These are phyloP conservation scores for Phalloptychus januarius DNA, from an alignment of 2,797 vertebrate species.

Conservation along the genomic window DNA sequence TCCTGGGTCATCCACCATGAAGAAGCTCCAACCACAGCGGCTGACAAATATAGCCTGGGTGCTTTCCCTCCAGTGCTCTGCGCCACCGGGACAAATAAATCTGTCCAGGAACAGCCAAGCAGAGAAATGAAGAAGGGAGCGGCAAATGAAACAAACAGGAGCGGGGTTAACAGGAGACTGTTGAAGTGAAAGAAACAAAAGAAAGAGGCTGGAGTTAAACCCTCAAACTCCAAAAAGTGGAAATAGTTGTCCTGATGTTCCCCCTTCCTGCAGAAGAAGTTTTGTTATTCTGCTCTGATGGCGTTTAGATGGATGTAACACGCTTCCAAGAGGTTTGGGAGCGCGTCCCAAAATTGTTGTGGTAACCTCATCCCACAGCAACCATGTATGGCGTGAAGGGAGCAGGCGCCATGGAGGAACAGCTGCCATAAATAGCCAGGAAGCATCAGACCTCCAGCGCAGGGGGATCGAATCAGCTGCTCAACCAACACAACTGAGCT, in stretches of 20 bases:
- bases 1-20: conserved; percentile 55
- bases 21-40: conserved; percentile 53
- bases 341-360: conserved; percentile 59
- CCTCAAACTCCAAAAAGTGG: conserved; percentile 38
- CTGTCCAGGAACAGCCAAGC: conserved; percentile 50
- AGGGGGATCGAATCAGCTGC: conserved; percentile 73
- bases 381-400: conserved; percentile 84
- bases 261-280: conserved; percentile 41
- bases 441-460: conserved; percentile 45
- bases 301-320: conserved; percentile 39
- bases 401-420: conserved; percentile 66
- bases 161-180: conserved; percentile 32
- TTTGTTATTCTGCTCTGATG: conserved; percentile 26
- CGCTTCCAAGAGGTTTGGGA: conserved; percentile 46
- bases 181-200: conserved; percentile 5
- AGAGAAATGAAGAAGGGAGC: conserved; percentile 41
- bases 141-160: conserved; percentile 30
- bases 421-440: conserved; percentile 84
- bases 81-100: conserved; percentile 61
- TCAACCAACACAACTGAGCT: conserved; percentile 33
- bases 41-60: conserved; percentile 73
- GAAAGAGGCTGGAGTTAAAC: conserved; percentile 21
- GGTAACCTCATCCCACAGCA: conserved; percentile 78
- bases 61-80: conserved; percentile 65
- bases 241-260: conserved; percentile 19